phyloP scores from a whole-genome alignment of 1,140 invertebrate species.

The Octopus bimaculoides region DNA sequence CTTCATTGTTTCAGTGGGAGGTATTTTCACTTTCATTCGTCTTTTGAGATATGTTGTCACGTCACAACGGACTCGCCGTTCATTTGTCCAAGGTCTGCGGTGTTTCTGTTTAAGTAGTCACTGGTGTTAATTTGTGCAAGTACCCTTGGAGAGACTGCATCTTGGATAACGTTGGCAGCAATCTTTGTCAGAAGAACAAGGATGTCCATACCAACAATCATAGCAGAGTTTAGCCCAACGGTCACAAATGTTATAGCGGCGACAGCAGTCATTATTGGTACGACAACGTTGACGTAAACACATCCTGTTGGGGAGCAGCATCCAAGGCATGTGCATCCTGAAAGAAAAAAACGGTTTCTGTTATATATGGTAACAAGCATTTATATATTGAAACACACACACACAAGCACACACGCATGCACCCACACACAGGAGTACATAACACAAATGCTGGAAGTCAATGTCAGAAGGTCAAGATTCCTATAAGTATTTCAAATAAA shows the following conservation, averaged over 20 bases:
- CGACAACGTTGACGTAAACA: conserved; percentile 35
- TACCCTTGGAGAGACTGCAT: conserved; percentile 22
- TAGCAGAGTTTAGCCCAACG: conserved; percentile 32
- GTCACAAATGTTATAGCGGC: conserved; percentile 37
- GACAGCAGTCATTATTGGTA: conserved; percentile 36
- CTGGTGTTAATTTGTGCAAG: conserved; percentile 8
- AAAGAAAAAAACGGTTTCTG: not conserved
- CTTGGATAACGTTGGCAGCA: conserved; percentile 38
- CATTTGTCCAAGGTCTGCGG: not conserved
- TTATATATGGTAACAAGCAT: not conserved
- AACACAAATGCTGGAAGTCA: too few species aligned
- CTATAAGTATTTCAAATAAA: too few species aligned
- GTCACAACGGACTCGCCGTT: too few species aligned
- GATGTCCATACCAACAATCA: conserved; percentile 39
- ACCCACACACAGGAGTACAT: too few species aligned
- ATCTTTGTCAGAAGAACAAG: conserved; percentile 29
- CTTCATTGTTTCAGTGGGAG: too few species aligned
- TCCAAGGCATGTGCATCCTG: conserved; percentile 31
- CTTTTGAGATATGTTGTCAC: too few species aligned
- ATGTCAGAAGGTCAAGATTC: too few species aligned
- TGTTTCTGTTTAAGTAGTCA: not conserved
- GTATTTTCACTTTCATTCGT: too few species aligned
- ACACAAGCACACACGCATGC: too few species aligned
- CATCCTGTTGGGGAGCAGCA: conserved; percentile 27
- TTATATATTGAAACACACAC: too few species aligned